Evolutionary conservation across 2,113 vertebrate genomes (phyloP), one percentile per base, ranked within the genome.

Genomic region (Rhinopomastus cyanomelas): DNA sequence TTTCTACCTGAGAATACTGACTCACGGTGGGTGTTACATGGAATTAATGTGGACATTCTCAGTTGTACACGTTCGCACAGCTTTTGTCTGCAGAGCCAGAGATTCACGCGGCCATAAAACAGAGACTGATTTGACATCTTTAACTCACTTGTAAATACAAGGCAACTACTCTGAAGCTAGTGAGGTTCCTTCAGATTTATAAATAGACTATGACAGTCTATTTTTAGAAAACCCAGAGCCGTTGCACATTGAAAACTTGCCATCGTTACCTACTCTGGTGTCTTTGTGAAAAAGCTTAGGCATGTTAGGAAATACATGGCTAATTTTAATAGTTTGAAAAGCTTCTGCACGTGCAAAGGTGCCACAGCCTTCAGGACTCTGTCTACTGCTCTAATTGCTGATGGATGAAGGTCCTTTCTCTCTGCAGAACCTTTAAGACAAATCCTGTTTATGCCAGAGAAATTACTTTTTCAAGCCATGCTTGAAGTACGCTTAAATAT

Each of bases 1-100:
- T 83, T 83, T 36, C 39, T 57, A 77, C 79, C 81, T 87, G 68
- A 78, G 56, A 89, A 64, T 78, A 89, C 73, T 81, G 85, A 21
- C 42, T 83, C 57, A 78, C 6, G 1, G 16, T 21, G 27, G 26
- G 22, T 83, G 42, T 67, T 88, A 25, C 16, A 30, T 2, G 39
- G 72, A 89, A 86, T 69, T 81, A 62, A 74, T 14, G 20, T 48
- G 60, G 80, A 81, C 46, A 6, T 88, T 94, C 71, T 49, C 36
- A 90, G 72, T 37, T 0, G 0, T 34, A 18, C 10, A 13, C 21
- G 26, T 86, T 67, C 82, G 52, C 59, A 16, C 11, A 36, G 37
- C 34, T 81, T 82, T 74, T 83, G 56, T 90, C 90, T 83, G 36
- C 61, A 76, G 49, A 80, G 51, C 60, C 30, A 61, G 49, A 72